Evolutionary conservation across 1,140 invertebrate species (phyloP).

Genomic region (Musca vetustissima): DNA sequence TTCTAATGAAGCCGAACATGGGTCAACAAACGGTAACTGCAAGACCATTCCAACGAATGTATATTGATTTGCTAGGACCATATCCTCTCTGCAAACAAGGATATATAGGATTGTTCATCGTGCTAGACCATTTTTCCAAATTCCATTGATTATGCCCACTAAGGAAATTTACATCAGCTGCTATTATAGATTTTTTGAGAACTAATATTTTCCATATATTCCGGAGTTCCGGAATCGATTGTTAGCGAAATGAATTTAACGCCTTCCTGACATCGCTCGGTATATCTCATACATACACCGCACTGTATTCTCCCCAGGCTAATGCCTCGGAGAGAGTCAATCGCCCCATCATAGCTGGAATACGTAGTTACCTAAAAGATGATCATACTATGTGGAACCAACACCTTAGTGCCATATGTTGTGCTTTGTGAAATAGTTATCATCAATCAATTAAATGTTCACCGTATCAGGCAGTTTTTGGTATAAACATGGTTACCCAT

Average conservation of each 20-base stretch:
- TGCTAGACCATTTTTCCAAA: conserved; percentile 25
- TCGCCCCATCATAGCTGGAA: neutral
- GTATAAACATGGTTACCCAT: conserved; percentile 26
- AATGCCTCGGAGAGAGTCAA: conserved; percentile 4
- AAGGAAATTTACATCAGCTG: neutral
- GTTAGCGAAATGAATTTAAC: conserved; percentile 16
- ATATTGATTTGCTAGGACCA: conserved; percentile 18
- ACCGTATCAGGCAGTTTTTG: conserved; percentile 27
- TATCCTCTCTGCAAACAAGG: conserved; percentile 17
- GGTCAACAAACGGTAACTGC: neutral
- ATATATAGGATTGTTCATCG: conserved; percentile 17
- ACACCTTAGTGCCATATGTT: conserved; percentile 20
- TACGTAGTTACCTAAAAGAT: neutral
- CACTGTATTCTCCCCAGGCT: neutral
- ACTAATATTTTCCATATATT: conserved; percentile 3
- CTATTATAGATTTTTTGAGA: neutral
- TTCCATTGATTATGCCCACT: conserved; percentile 11
- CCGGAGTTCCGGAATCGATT: conserved; percentile 23
- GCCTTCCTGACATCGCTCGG: neutral
- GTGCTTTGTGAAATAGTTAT: conserved; percentile 9
- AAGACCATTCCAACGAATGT: conserved; percentile 24
- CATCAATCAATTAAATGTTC: conserved; percentile 26
- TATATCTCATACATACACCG: neutral
- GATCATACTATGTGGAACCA: conserved; percentile 30
- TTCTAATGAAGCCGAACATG: conserved; percentile 8